phyloP scores from a whole-genome alignment of 2,113 vertebrate species.

The Erinaceus europaeus region DNA sequence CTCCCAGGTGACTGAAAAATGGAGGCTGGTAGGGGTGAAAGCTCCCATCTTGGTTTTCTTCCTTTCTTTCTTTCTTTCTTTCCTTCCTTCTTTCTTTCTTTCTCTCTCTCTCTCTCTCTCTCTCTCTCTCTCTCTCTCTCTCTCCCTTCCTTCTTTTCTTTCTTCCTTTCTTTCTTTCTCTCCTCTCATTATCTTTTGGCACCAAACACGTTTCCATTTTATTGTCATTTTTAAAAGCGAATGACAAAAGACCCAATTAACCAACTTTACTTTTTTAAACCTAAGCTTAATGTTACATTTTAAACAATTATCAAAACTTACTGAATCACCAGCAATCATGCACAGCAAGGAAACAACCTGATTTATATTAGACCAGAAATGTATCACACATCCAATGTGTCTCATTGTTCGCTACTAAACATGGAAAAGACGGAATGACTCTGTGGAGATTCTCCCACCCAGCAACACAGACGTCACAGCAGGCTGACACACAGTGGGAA shows the following conservation, averaged over 20 bases:
- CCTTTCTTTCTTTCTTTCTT: too few relatives aligned
- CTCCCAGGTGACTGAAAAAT: too few relatives aligned
- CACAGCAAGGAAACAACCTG: constrained; percentile 88
- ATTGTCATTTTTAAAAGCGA: constrained; percentile 82
- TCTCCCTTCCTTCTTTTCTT: too few relatives aligned
- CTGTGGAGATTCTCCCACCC: constrained; percentile 81
- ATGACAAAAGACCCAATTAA: constrained; percentile 85
- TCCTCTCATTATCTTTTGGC: too few relatives aligned
- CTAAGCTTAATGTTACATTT: constrained; percentile 85
- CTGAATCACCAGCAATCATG: constrained; percentile 86
- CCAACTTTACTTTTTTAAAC: constrained; percentile 81
- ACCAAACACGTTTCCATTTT: constrained; percentile 88
- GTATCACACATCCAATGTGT: constrained; percentile 38
- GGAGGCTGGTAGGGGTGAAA: too few relatives aligned
- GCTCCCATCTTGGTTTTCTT: too few relatives aligned
- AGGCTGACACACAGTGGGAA: constrained; percentile 80
- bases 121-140: too few relatives aligned
- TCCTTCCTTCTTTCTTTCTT: too few relatives aligned
- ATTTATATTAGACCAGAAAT: constrained; percentile 84
- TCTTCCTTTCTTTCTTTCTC: too few relatives aligned
- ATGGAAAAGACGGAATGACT: constrained; percentile 79
- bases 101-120: too few relatives aligned
- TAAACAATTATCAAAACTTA: constrained; percentile 84
- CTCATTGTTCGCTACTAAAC: constrained; percentile 82
- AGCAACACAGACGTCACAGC: constrained; percentile 87